Conservation (phyloP, 1,140 invertebrate genomes). For the Cyphomyrmex costatus region DNA sequence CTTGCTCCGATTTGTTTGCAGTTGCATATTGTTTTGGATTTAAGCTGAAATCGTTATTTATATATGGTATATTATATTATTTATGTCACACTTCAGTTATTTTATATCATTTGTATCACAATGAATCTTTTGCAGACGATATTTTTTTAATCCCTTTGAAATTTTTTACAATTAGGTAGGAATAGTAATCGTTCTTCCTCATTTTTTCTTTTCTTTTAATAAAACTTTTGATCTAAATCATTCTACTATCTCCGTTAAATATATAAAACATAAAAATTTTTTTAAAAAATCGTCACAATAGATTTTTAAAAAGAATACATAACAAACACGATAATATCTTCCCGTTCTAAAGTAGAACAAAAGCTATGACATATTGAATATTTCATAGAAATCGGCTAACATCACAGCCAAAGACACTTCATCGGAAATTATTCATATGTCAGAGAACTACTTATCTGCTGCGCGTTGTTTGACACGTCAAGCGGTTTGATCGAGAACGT, state of each 20-base stretch:
- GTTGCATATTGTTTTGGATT: not conserved
- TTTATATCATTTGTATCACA: not conserved
- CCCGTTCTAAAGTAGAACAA: not conserved
- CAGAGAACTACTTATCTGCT: slow-evolving; percentile 53
- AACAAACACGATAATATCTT: not conserved
- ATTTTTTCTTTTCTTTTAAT: too few species aligned
- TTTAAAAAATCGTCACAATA: slow-evolving; percentile 1
- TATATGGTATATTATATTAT: not conserved
- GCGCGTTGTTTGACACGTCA: slow-evolving; percentile 55
- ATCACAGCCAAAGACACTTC: slow-evolving; percentile 39
- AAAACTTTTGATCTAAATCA: not conserved
- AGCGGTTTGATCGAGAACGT: slow-evolving; percentile 64
- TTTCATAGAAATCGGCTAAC: slow-evolving; percentile 32
- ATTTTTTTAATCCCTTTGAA: not conserved
- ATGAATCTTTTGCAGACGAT: not conserved
- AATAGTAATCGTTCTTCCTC: not conserved
- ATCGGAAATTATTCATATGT: slow-evolving; percentile 64
- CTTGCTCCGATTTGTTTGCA: not conserved
- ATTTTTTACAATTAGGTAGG: too few species aligned
- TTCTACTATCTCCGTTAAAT: not conserved
- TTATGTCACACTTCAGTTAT: not conserved
- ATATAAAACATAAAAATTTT: not conserved
- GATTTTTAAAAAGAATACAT: not conserved
- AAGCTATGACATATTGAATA: slow-evolving; percentile 4
- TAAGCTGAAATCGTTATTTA: not conserved